Base-by-base conservation (phyloP, 2,113 vertebrate species). In the Mus spicilegus region DNA sequence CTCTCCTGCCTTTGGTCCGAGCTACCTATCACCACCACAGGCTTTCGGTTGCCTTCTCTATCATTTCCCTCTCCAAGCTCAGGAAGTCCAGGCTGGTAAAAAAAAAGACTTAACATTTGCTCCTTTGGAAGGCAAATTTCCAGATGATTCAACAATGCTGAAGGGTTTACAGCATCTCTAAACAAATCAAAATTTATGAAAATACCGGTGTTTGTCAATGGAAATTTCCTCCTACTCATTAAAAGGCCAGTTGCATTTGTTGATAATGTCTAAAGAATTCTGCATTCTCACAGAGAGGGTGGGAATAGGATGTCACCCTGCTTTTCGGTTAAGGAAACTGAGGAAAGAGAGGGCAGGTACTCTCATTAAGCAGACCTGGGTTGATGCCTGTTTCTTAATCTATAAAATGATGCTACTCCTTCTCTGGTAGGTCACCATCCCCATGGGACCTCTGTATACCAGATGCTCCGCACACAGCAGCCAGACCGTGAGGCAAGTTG, bases 111-210 rank as follows among this genome's bases (percentile, higher is more conserved):
- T 96, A 84, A 80, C 78, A 95, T 90, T 92, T 90, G 75, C 92
- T 95, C 92, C 80, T 92, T 88, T 95, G 80, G 95, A 95, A 98
- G 95, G 81, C 93, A 96, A 94, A 97, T 97, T 93, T 93, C 90
- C 92, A 87, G 90, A 95, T 67, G 72, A 92, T 92, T 88, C 92
- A 90, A 92, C 67, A 87, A 56, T 42, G 63, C 70, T 65, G 85
- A 84, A 33, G 56, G 58, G 90, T 93, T 97, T 86, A 87, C 19
- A 84, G 51, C 89, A 87, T 94, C 90, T 95, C 86, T 67, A 93
- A 97, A 86, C 58, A 88, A 96, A 94, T 92, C 69, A 93, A 84
- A 97, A 80, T 42, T n/a, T 65, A 65, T 10, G 56, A 87, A 96
- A 96, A 96, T 86, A 65, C 92, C 75, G 42, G 28, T 82, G 91